Conservation (phyloP, 2,797 vertebrate genomes). For the Pampus argenteus region DNA sequence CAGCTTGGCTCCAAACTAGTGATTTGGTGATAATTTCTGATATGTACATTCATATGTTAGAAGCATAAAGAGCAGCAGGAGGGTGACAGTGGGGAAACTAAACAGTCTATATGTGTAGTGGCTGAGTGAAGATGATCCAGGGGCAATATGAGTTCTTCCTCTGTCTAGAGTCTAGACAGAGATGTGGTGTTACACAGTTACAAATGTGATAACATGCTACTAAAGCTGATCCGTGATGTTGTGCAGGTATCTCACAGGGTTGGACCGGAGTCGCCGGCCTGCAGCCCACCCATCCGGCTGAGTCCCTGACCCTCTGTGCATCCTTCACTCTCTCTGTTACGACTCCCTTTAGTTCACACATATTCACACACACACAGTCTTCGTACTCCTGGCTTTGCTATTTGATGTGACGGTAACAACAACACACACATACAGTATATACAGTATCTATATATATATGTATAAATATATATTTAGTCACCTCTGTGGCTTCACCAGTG, state of each 20-base stretch:
- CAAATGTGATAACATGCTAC: too few relatives aligned
- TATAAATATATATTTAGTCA: too few relatives aligned
- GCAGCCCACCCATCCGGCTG: conserved; percentile 40
- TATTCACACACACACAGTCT: background rate
- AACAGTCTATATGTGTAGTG: conserved; percentile 56
- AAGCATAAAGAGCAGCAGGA: too few relatives aligned
- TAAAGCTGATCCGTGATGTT: too few relatives aligned
- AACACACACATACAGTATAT: background rate
- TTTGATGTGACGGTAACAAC: background rate
- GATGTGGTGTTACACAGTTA: too few relatives aligned
- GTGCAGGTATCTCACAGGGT: background rate
- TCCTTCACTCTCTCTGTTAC: conserved; percentile 46
- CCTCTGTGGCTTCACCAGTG: background rate
- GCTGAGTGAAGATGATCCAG: conserved; percentile 13
- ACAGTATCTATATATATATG: too few relatives aligned
- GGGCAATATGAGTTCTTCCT: conserved; percentile 10
- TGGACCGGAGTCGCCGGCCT: background rate
- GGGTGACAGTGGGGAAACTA: conserved; percentile 30
- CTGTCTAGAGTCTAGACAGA: conserved; percentile 8
- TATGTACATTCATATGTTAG: too few relatives aligned
- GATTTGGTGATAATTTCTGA: too few relatives aligned
- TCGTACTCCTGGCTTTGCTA: background rate
- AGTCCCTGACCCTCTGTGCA: conserved; percentile 49
- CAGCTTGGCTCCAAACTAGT: too few relatives aligned
- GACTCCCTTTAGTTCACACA: background rate